phyloP scores from a whole-genome alignment of 2,888 invertebrate genomes.

The Peribatodes rhomboidaria region DNA sequence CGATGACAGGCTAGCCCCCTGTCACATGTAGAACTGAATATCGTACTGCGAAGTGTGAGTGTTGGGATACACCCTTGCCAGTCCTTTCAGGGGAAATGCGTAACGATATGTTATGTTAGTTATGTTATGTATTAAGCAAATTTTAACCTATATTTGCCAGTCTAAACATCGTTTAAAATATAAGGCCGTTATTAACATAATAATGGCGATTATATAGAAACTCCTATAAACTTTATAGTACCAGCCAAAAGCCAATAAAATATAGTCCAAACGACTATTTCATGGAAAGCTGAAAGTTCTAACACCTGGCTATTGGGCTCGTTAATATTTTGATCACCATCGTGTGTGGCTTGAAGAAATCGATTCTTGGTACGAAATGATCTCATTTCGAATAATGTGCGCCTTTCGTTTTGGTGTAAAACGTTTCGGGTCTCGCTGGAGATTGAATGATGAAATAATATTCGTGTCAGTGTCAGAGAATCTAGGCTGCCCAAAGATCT shows the following conservation, averaged over 20 bases:
- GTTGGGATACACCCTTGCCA: too few species aligned
- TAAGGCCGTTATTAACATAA: too few species aligned
- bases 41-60: too few species aligned
- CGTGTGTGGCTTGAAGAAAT: slow-evolving; percentile 15
- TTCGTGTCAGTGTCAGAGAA: too few species aligned
- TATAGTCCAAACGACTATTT: background rate
- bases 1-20: too few species aligned
- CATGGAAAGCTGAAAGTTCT: slow-evolving; percentile 3
- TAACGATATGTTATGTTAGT: too few species aligned
- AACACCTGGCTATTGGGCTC: slow-evolving; percentile 12
- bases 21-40: too few species aligned
- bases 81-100: too few species aligned
- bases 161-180: too few species aligned
- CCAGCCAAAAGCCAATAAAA: slow-evolving; percentile 5
- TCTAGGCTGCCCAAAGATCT: too few species aligned
- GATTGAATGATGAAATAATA: background rate
- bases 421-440: background rate
- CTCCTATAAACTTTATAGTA: slow-evolving; percentile 5
- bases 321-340: slow-evolving; percentile 15
- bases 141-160: too few species aligned
- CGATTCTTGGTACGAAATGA: slow-evolving; percentile 10
- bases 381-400: background rate
- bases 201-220: background rate
- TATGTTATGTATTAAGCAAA: too few species aligned
- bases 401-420: background rate